Conservation (phyloP, 1,140 invertebrate genomes). For the Solen grandis region DNA sequence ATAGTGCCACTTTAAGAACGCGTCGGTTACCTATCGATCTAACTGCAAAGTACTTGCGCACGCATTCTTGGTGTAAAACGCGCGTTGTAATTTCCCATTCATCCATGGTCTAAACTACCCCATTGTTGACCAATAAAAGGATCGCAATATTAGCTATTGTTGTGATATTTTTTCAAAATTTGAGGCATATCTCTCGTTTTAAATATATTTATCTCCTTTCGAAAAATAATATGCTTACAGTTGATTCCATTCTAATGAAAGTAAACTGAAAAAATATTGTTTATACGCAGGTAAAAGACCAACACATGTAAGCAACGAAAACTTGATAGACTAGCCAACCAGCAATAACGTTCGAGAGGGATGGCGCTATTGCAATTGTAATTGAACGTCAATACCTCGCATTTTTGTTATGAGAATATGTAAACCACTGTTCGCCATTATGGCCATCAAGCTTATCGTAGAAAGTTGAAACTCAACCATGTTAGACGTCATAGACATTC, state of each 20-base stretch:
- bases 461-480: not conserved
- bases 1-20: too few species aligned
- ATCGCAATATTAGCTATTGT: not conserved
- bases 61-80: not conserved
- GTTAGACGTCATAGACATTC: not conserved
- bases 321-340: slow-evolving; percentile 51
- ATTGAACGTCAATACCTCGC: slow-evolving; percentile 57
- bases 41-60: too few species aligned
- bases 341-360: slow-evolving; percentile 57
- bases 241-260: not conserved
- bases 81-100: not conserved
- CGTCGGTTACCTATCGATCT: too few species aligned
- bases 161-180: not conserved
- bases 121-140: not conserved
- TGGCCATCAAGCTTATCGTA: not conserved
- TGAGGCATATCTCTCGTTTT: not conserved
- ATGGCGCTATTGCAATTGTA: slow-evolving; percentile 43
- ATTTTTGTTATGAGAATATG: slow-evolving; percentile 66
- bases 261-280: not conserved
- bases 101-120: not conserved
- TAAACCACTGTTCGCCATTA: slow-evolving; percentile 64
- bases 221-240: not conserved
- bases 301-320: not conserved
- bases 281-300: not conserved
- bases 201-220: not conserved